These are phyloP conservation scores for Drosophila mayri DNA, from an alignment of 1,140 invertebrate species.

Conservation along the genomic window DNA sequence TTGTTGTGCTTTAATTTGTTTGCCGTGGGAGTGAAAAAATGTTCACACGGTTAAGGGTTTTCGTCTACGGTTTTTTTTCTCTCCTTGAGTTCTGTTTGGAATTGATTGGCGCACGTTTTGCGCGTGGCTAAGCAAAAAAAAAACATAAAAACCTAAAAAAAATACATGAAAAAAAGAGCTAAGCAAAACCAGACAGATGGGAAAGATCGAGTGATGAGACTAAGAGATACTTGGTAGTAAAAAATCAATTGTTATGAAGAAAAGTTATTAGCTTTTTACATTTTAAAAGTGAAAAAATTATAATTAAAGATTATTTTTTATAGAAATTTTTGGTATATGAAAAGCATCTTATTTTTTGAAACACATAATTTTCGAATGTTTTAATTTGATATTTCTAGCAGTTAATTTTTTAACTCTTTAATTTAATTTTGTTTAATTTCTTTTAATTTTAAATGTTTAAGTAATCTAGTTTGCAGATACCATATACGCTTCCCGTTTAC, in stretches of 20 bases:
- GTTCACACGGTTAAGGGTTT: conserved; percentile 69
- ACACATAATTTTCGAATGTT: too few species aligned
- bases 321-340: too few species aligned
- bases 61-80: conserved; percentile 33
- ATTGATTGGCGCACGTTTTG: conserved; percentile 83
- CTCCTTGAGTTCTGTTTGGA: conserved; percentile 44
- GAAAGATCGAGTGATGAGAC: background rate
- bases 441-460: too few species aligned
- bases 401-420: too few species aligned
- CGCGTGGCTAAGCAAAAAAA: conserved; percentile 58
- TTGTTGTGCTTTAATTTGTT: conserved; percentile 69
- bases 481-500: background rate
- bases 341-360: too few species aligned
- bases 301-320: too few species aligned
- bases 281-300: too few species aligned
- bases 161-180: conserved; percentile 7
- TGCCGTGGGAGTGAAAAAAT: conserved; percentile 74
- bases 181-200: conserved; percentile 9
- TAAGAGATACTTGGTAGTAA: background rate
- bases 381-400: too few species aligned
- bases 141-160: conserved; percentile 10
- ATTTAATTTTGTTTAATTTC: too few species aligned
- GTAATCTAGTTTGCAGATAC: background rate
- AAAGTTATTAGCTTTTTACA: too few species aligned
- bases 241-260: background rate